Conservation (phyloP, 23 tunicate species). For the Halocynthia roretzi region DNA sequence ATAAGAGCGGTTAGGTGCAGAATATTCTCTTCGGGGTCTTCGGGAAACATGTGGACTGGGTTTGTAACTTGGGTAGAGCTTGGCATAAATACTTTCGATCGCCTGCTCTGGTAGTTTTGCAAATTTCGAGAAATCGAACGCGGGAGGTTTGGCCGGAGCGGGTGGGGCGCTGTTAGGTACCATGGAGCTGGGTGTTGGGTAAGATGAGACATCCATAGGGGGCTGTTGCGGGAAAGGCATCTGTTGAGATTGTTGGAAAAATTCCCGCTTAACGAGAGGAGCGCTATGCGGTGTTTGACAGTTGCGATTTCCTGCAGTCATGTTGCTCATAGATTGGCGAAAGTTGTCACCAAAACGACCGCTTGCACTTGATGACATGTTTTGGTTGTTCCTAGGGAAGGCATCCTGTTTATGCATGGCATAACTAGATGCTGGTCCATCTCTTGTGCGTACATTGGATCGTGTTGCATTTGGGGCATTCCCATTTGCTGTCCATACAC, state of each 20-base stretch:
- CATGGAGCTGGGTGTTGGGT: background rate
- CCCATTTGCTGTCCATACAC: background rate
- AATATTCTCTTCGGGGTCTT: too few species aligned
- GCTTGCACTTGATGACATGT: background rate
- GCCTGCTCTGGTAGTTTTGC: constrained; percentile 20
- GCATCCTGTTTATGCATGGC: background rate
- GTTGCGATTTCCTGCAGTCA: background rate
- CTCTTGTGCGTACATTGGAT: background rate
- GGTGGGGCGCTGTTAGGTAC: constrained; percentile 3
- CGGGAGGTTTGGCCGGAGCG: constrained; percentile 1
- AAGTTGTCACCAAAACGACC: background rate
- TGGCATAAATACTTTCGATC: constrained; percentile 19
- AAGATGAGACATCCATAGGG: constrained; percentile 5
- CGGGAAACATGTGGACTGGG: background rate
- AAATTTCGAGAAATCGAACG: constrained; percentile 18
- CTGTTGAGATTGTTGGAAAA: background rate
- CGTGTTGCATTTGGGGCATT: constrained; percentile 2
- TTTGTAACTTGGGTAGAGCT: constrained; percentile 20
- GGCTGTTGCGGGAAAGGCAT: background rate
- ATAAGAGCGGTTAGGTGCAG: too few species aligned
- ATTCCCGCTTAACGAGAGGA: constrained; percentile 17
- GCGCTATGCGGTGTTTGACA: background rate
- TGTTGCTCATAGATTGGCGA: background rate
- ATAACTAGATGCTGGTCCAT: background rate
- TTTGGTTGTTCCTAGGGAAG: background rate